Evolutionary conservation across 2,888 invertebrate genomes (phyloP), one percentile per base, ranked within the genome.

Genomic region (Drosophila anomelani): DNA sequence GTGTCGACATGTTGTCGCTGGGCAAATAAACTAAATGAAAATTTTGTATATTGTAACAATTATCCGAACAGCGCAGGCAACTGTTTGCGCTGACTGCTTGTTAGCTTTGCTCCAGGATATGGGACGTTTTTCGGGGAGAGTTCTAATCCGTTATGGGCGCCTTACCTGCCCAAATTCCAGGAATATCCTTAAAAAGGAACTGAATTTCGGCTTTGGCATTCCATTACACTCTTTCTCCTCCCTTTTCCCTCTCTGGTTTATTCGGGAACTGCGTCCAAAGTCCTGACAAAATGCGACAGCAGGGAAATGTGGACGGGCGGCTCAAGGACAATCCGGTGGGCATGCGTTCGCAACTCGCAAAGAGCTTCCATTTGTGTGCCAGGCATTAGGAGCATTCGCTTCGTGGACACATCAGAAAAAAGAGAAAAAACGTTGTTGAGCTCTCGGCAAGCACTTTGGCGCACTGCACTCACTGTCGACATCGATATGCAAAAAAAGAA

Each of bases 1-100:
- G 34, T 72, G 70, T 70, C 70, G 73, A 70, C 74, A 60, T 75
- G 70, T 84, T 82, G 71, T 57, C 72, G 53, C 46, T 56, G 56
- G 32, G 64, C 69, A 82, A 82, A 82, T 71, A 85, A 77, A 75
- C 77, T 76, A 76, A 81, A 85, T 86, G 75, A 73, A 83, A 81
- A 77, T 83, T 69, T 74, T 83, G 79, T 76, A 67, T 77, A 76
- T 80, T 80, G 79, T 86, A 68, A 76, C 87, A 85, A 90, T 90
- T 85, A 90, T 81, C 67, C 69, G 54, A 56, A 54, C 66, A 75
- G 38, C 71, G 57, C 53, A 39, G 41, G 51, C 12, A 41, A 53
- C 46, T 60, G 71, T 49, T 39, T 56, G 44, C 56, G 17, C 76
- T 55, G 44, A 38, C 41, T 51, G 51, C 41, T 67, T 49, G 17